Evolutionary conservation across 2,797 vertebrate species (phyloP).

Genomic region (Bryconaethiops microstoma): DNA sequence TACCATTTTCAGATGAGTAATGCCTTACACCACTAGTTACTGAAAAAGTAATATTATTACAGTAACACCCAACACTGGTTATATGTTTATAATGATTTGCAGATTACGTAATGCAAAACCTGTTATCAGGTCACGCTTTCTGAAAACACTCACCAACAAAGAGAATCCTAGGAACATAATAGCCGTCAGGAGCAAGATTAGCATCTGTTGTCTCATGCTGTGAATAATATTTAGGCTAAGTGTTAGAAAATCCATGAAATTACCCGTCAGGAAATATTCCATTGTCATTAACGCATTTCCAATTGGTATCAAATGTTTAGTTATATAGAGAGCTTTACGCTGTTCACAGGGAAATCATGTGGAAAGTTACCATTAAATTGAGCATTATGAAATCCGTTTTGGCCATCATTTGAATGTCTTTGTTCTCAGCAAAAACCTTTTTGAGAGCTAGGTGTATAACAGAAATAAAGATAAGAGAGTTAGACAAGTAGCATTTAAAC

Average conservation of each 20-base stretch:
- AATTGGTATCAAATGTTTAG: neutral
- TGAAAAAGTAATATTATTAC: too few relatives aligned
- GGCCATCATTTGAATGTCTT: conserved; percentile 73
- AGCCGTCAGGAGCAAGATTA: conserved; percentile 86
- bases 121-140: neutral
- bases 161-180: conserved; percentile 87
- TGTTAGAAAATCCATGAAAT: conserved; percentile 17
- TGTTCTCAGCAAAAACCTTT: conserved; percentile 66
- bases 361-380: conserved; percentile 69
- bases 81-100: too few relatives aligned
- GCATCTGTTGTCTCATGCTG: conserved; percentile 84
- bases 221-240: conserved; percentile 4
- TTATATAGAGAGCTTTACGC: neutral
- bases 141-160: conserved; percentile 81
- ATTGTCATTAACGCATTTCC: conserved; percentile 7
- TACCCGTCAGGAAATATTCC: neutral
- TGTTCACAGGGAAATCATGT: conserved; percentile 17
- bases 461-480: neutral
- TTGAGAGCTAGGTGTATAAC: conserved; percentile 68
- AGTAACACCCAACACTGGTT: too few relatives aligned
- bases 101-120: too few relatives aligned
- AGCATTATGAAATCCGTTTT: conserved; percentile 77
- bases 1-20: too few relatives aligned
- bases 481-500: neutral
- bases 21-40: too few relatives aligned